Evolutionary conservation across 2,888 invertebrate genomes (phyloP).

Genomic region (Blera fallax): DNA sequence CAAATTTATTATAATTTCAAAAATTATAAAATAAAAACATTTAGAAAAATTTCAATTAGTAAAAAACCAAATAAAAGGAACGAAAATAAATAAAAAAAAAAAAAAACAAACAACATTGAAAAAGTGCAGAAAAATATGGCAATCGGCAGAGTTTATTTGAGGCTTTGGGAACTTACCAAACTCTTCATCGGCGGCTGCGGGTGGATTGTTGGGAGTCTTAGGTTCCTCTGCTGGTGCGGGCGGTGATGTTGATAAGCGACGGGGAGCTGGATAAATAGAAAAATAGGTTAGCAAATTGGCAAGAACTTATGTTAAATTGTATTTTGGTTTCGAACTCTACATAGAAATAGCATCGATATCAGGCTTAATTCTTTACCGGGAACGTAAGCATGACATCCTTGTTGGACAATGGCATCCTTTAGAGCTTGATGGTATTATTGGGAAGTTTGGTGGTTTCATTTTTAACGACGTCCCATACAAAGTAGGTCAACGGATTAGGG

Average conservation of each 20-base stretch:
- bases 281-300: neutral
- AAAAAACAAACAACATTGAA: conserved; percentile 67
- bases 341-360: too few relatives aligned
- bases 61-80: conserved; percentile 76
- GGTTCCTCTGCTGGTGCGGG: conserved; percentile 73
- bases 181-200: conserved; percentile 76
- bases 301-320: neutral
- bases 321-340: too few relatives aligned
- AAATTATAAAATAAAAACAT: conserved; percentile 71
- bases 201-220: conserved; percentile 75
- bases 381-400: too few relatives aligned
- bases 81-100: conserved; percentile 73
- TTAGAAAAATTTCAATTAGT: conserved; percentile 57
- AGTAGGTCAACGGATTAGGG: too few relatives aligned
- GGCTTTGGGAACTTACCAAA: conserved; percentile 77
- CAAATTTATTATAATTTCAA: conserved; percentile 56
- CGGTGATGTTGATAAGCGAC: conserved; percentile 76
- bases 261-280: conserved; percentile 73
- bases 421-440: too few relatives aligned
- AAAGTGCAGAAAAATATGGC: conserved; percentile 64
- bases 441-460: too few relatives aligned
- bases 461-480: too few relatives aligned
- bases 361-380: too few relatives aligned
- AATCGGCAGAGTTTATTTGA: neutral
- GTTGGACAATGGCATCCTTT: too few relatives aligned